Evolutionary conservation across 2,113 vertebrate species (phyloP).

Genomic region (Chrysemys picta): DNA sequence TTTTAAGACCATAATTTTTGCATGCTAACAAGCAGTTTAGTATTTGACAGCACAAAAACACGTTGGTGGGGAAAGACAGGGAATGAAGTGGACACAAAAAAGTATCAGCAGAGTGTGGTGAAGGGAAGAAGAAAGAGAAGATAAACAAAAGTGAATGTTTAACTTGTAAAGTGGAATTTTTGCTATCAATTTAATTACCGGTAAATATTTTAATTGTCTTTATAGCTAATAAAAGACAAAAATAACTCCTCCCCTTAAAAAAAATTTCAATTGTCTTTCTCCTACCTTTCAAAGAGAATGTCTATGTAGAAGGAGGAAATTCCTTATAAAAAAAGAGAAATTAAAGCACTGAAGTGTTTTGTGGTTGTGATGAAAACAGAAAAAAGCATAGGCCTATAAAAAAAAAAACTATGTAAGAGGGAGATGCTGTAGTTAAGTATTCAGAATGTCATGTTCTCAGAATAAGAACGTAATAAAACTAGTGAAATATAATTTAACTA

Average conservation of each 20-base stretch:
- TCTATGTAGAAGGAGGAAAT: not conserved
- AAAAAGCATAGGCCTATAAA: not conserved
- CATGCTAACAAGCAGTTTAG: not conserved
- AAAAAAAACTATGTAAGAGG: not conserved
- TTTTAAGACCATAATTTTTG: not conserved
- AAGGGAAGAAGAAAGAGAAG: not conserved
- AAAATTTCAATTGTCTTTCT: not conserved
- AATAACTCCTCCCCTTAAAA: not conserved
- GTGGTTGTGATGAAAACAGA: not conserved
- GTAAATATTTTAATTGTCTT: not conserved
- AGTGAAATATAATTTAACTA: conserved; percentile 43
- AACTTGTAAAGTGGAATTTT: not conserved
- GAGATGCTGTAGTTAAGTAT: not conserved
- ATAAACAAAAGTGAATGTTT: not conserved
- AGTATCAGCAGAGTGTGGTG: not conserved
- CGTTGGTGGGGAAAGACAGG: not conserved
- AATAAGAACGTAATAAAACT: conserved; percentile 18
- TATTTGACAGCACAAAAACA: not conserved
- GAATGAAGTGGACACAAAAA: not conserved
- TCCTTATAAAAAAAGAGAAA: not conserved
- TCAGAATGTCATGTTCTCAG: conserved; percentile 7
- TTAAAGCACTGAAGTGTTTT: not conserved
- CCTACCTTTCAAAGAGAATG: not conserved
- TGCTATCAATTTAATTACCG: not conserved
- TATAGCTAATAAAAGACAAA: not conserved